Base-by-base conservation (phyloP, 2,797 vertebrate species). In the Mus caroli region DNA sequence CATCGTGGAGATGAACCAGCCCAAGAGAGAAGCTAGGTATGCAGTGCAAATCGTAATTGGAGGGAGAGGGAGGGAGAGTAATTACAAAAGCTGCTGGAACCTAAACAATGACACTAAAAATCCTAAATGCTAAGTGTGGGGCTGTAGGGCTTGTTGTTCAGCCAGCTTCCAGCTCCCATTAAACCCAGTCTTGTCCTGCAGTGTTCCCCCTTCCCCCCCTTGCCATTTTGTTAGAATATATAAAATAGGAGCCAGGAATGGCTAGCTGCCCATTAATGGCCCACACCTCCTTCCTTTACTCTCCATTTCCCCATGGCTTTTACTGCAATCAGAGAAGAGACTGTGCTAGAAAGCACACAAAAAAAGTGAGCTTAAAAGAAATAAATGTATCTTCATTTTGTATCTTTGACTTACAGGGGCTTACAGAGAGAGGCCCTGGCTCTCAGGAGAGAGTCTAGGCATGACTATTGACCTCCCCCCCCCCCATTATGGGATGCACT, bases 191-290 rank as follows among this genome's bases (percentile, higher is more conserved):
- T 46, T 64, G 64, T 50, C 46, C 26, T 17, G 20, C 46, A 5
- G 0, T n/a, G 31, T 14, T 11, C 37, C 19, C 43, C 43, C 24
- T 31, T 34, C 31, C 34, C 34, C 28, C 22, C 34, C n/a, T 54
- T 73, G 50, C 13, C 34, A 12, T 40, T n/a, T 28, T 54, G 37
- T 28, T 54, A 69, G 50, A 56, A 56, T 62, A 46, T 83, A 6
- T 31, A 84, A 46, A 40, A 43, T 9, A 19, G 84, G 62, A 31
- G 13, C 2, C 78, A 3, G 28, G 31, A 4, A 67, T 1, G 0
- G 17, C 56, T 7, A 6, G 54, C 0, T 0, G n/a, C 26, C 14
- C 4, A 26, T 12, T 67, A 13, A 11, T 0, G 26, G 19, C 2
- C 9, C 4, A 20, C 14, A n/a, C 28, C 24, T 13, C n/a, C 22